These are phyloP conservation scores for Leptopilina drosophilae DNA, from an alignment of 2,888 invertebrate species.

Conservation along the genomic window DNA sequence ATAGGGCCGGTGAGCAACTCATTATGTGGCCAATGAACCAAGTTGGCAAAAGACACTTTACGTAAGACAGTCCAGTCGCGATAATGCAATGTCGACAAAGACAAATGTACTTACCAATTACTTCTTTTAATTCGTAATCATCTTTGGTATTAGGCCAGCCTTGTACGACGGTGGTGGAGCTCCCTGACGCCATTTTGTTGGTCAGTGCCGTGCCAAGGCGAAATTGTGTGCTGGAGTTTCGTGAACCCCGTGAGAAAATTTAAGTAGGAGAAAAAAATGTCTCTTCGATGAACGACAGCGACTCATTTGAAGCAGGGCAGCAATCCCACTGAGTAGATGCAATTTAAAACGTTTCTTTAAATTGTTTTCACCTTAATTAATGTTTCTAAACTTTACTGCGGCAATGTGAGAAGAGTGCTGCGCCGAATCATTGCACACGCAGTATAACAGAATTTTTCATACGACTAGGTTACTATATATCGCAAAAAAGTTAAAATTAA, in stretches of 20 bases:
- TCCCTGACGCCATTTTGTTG: conserved; percentile 81
- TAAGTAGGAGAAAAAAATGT: too few relatives aligned
- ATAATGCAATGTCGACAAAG: conserved; percentile 18
- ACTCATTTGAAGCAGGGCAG: too few relatives aligned
- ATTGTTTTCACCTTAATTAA: too few relatives aligned
- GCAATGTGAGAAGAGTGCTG: too few relatives aligned
- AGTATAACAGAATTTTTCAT: too few relatives aligned
- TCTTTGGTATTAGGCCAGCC: conserved; percentile 94
- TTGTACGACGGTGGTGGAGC: conserved; percentile 77
- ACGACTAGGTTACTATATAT: too few relatives aligned
- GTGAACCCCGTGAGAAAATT: conserved; percentile 62
- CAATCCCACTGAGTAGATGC: too few relatives aligned
- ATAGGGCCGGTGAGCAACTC: neutral
- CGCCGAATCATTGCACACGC: too few relatives aligned
- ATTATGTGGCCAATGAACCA: neutral
- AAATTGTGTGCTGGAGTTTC: conserved; percentile 77
- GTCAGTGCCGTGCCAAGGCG: conserved; percentile 80
- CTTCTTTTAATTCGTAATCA: conserved; percentile 94
- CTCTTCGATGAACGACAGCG: too few relatives aligned
- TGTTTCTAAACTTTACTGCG: too few relatives aligned
- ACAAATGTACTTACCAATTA: conserved; percentile 86
- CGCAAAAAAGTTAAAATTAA: too few relatives aligned
- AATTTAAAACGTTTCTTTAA: too few relatives aligned
- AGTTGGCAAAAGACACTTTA: neutral
- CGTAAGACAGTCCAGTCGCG: neutral